Evolutionary conservation across 2,797 vertebrate species (phyloP).

Genomic region (Hemibagrus guttatus): DNA sequence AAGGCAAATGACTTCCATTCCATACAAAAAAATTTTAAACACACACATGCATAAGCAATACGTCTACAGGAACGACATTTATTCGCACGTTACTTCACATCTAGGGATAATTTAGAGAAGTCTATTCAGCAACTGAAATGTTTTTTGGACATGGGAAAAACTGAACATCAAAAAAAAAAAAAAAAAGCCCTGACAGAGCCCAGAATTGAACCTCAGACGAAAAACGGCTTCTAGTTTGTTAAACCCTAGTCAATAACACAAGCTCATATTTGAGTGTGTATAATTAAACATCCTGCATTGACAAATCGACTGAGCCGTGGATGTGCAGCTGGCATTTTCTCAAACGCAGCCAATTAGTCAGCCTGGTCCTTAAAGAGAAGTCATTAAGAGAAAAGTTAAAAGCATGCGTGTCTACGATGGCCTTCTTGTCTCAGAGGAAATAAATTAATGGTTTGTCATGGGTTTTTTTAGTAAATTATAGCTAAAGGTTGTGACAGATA

Average conservation of each 20-base stretch:
- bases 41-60: neutral
- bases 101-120: neutral
- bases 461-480: neutral
- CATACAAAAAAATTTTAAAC: neutral
- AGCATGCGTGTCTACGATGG: neutral
- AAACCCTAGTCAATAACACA: slow-evolving; percentile 9
- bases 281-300: slow-evolving; percentile 63
- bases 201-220: neutral
- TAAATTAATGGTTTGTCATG: neutral
- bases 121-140: neutral
- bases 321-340: slow-evolving; percentile 74
- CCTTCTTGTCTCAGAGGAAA: slow-evolving; percentile 10
- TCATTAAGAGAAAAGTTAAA: slow-evolving; percentile 49
- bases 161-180: too few species aligned
- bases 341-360: slow-evolving; percentile 70
- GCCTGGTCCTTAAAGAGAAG: slow-evolving; percentile 54
- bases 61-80: neutral
- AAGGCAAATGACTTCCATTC: slow-evolving; percentile 24
- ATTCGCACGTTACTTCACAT: neutral
- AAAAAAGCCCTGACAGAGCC: neutral
- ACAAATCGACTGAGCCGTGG: slow-evolving; percentile 66
- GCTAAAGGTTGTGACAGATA: neutral
- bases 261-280: slow-evolving; percentile 43
- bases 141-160: neutral
- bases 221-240: neutral